phyloP scores from a whole-genome alignment of 2,797 vertebrate species.

The Triplophysa bombifrons region DNA sequence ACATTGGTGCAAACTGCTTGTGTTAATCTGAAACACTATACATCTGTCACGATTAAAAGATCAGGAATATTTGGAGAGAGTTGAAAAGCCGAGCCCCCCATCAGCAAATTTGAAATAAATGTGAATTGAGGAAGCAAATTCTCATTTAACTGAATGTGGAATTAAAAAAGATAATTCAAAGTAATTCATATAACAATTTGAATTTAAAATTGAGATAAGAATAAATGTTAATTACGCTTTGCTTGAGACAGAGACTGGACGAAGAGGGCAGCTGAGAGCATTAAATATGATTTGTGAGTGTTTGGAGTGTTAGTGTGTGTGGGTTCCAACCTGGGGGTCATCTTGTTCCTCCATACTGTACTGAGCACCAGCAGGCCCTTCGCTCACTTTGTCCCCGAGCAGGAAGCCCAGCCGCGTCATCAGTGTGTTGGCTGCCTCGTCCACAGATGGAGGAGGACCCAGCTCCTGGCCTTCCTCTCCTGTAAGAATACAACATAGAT shows the following conservation, averaged over 20 bases:
- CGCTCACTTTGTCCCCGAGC: conserved; percentile 87
- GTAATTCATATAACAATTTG: too few relatives aligned
- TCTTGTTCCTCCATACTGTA: conserved; percentile 86
- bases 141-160: too few relatives aligned
- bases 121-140: too few relatives aligned
- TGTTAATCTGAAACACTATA: conserved; percentile 19
- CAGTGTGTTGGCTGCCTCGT: conserved; percentile 94
- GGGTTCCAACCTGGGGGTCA: conserved; percentile 83
- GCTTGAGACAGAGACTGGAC: not conserved
- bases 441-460: conserved; percentile 92
- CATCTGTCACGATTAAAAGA: conserved; percentile 37
- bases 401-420: conserved; percentile 97
- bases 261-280: not conserved
- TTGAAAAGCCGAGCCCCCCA: too few relatives aligned
- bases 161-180: too few relatives aligned
- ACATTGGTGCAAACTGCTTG: not conserved
- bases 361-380: conserved; percentile 81
- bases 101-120: too few relatives aligned
- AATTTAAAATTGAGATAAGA: not conserved
- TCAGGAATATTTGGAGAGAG: not conserved
- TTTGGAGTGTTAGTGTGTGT: conserved; percentile 2
- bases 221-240: too few relatives aligned
- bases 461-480: conserved; percentile 87
- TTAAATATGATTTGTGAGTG: not conserved
- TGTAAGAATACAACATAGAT: conserved; percentile 54